A percentile compares a stretch with the other conserved stretches of the same genome.
Conservation (phyloP, 2,888 invertebrate genomes). For the Oligia fasciuncula region DNA sequence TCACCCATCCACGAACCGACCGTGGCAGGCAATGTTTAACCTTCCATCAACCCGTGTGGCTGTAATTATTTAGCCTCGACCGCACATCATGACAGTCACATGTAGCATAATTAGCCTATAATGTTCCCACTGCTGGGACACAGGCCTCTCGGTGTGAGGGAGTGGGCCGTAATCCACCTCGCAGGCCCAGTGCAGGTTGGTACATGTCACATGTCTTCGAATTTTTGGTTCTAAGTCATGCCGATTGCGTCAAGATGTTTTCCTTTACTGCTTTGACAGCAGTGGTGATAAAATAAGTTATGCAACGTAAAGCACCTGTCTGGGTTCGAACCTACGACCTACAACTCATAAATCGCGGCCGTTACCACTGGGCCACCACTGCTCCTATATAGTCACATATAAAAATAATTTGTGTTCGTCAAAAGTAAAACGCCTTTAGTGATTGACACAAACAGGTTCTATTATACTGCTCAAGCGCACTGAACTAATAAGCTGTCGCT, state of each 20-base stretch:
- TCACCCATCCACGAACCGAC: background rate
- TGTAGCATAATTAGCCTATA: too few species aligned
- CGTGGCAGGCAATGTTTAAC: background rate
- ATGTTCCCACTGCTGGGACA: too few species aligned
- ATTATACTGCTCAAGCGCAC: conserved; percentile 5
- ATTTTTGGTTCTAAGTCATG: background rate
- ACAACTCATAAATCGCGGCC: background rate
- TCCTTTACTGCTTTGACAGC: background rate
- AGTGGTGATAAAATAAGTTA: background rate
- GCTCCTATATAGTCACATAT: background rate
- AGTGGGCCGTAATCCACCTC: background rate
- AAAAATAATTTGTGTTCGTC: background rate
- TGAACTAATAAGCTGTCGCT: conserved; percentile 13
- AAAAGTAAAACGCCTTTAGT: background rate
- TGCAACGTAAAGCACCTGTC: background rate
- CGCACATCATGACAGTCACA: background rate
- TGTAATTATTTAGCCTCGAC: background rate
- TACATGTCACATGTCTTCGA: background rate
- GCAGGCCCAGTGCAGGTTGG: background rate
- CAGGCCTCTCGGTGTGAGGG: too few species aligned
- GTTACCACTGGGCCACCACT: background rate
- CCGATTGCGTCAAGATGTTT: background rate
- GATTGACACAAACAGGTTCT: conserved; percentile 15
- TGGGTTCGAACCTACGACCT: background rate
- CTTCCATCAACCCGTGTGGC: background rate